Evolutionary conservation across 2,113 vertebrate species (phyloP).

Genomic region (Tachysurus fulvidraco): DNA sequence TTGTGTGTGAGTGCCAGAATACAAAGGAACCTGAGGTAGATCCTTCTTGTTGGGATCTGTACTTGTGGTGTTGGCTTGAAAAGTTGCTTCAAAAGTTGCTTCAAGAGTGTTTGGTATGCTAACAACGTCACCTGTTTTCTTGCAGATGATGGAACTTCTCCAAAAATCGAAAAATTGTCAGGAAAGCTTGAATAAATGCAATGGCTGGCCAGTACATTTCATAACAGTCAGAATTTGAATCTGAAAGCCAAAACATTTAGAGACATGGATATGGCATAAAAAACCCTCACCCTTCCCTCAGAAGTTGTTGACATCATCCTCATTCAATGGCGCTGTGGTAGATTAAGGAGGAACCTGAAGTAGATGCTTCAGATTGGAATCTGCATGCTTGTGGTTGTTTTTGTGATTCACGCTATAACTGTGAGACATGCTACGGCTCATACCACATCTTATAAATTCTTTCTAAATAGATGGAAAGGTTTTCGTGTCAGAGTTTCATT

Average conservation of each 20-base stretch:
- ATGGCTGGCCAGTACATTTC: not conserved
- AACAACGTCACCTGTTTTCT: not conserved
- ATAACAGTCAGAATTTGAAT: not conserved
- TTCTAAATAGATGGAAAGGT: slow-evolving; percentile 1
- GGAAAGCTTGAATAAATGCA: not conserved
- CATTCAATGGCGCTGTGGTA: not conserved
- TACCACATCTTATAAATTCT: slow-evolving; percentile 18
- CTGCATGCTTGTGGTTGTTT: slow-evolving; percentile 19
- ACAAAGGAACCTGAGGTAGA: not conserved
- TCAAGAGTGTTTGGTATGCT: not conserved
- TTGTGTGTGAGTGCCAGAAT: not conserved
- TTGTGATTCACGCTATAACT: slow-evolving; percentile 19
- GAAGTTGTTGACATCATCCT: slow-evolving; percentile 13
- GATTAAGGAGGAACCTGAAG: not conserved
- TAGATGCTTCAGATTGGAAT: slow-evolving; percentile 5
- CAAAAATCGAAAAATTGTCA: not conserved
- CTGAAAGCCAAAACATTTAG: not conserved
- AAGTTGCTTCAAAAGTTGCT: not conserved
- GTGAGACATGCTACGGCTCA: not conserved
- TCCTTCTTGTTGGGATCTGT: not conserved
- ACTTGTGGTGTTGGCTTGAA: not conserved
- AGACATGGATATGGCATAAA: not conserved
- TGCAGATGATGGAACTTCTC: not conserved
- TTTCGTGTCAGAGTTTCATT: not conserved
- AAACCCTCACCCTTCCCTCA: not conserved